Conservation (phyloP, 2,113 vertebrate species). For the Climacteris rufus region DNA sequence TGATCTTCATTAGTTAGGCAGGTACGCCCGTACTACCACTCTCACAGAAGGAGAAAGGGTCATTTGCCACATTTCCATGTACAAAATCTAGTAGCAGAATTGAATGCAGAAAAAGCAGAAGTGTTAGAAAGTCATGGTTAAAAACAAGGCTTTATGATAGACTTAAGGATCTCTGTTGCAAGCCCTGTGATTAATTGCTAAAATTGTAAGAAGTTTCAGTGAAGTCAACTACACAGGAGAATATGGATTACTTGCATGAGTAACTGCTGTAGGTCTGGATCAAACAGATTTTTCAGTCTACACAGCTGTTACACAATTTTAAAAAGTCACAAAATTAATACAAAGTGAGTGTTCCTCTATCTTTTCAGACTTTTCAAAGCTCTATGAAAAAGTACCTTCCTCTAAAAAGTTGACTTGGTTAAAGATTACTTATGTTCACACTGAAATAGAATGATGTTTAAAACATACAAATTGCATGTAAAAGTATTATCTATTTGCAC, state of each 20-base stretch:
- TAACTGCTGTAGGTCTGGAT: not conserved
- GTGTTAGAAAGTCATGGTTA: not conserved
- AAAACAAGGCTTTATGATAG: not conserved
- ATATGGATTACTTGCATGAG: not conserved
- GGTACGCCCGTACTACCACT: not conserved
- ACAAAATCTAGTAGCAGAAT: not conserved
- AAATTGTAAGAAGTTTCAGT: not conserved
- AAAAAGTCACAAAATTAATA: not conserved
- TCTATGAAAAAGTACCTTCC: not conserved
- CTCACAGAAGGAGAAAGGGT: not conserved
- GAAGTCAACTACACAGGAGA: not conserved
- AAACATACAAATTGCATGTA: conserved; percentile 45
- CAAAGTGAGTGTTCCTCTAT: not conserved
- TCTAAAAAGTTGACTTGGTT: not conserved
- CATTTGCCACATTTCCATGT: not conserved
- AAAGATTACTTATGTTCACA: not conserved
- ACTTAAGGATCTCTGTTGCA: not conserved
- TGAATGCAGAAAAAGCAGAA: not conserved
- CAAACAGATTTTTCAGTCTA: not conserved
- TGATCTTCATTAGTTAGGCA: not conserved
- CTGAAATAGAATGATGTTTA: not conserved
- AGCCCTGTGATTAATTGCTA: not conserved
- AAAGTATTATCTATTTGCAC: conserved; percentile 48
- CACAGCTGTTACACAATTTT: not conserved
- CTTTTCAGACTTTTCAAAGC: not conserved